Conservation (phyloP, 2,797 vertebrate genomes). For the Sebastes steindachneri region DNA sequence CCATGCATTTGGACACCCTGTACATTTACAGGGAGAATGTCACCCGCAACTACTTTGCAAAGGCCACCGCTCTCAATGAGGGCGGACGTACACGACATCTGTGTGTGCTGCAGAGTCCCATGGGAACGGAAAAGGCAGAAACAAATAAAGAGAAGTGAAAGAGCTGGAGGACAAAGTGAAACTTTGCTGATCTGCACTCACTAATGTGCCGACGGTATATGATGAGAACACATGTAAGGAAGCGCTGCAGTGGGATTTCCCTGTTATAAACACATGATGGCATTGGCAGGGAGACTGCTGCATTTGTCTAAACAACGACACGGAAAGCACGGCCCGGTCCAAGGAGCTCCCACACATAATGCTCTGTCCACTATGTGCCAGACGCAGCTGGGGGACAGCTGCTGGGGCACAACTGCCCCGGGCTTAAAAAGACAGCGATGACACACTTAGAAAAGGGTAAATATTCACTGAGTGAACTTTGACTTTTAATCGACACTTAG, state of each 20-base stretch:
- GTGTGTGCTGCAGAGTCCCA: neutral
- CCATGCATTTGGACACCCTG: conserved; percentile 23
- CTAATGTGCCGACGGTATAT: neutral
- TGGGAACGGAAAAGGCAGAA: neutral
- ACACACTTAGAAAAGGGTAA: conserved; percentile 2
- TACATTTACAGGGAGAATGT: conserved; percentile 65
- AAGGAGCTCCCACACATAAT: conserved; percentile 54
- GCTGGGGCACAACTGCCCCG: conserved; percentile 28
- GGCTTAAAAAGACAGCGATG: conserved; percentile 4
- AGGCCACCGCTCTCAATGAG: conserved; percentile 43
- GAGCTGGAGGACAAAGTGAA: neutral
- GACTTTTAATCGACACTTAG: neutral
- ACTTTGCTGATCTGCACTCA: neutral
- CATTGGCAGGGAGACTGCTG: conserved; percentile 72
- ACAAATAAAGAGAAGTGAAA: conserved; percentile 12
- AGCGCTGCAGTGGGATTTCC: conserved; percentile 69
- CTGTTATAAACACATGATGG: conserved; percentile 76
- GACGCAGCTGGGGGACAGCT: conserved; percentile 56
- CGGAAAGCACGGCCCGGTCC: conserved; percentile 48
- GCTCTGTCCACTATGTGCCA: conserved; percentile 43
- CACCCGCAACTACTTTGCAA: conserved; percentile 29
- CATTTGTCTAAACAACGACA: conserved; percentile 75
- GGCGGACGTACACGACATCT: neutral
- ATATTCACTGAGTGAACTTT: conserved; percentile 26
- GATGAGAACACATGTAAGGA: conserved; percentile 24